phyloP scores from a whole-genome alignment of 2,113 vertebrate genomes.

The Odocoileus hemionus region DNA sequence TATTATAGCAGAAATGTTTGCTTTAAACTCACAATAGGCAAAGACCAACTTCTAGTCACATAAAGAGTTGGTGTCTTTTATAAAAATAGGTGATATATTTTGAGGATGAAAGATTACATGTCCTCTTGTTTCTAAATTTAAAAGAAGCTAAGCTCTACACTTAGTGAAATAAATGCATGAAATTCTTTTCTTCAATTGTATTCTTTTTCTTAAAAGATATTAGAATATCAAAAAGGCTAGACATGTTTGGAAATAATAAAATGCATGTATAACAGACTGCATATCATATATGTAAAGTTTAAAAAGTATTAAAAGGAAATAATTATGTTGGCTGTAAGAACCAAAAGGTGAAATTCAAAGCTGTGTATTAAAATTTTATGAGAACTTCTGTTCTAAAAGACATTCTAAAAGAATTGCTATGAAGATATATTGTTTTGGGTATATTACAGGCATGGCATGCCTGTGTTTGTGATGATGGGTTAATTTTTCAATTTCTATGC shows the following conservation, averaged over 20 bases:
- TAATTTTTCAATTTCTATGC: neutral
- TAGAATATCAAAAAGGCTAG: neutral
- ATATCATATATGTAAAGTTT: neutral
- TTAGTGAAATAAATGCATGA: neutral
- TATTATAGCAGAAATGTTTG: neutral
- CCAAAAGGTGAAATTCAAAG: neutral
- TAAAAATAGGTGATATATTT: neutral
- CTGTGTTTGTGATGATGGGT: neutral
- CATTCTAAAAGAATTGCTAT: neutral
- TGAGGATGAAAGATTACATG: conserved; percentile 1
- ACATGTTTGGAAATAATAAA: neutral
- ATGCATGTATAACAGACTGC: neutral
- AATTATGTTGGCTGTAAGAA: neutral
- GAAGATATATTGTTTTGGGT: neutral
- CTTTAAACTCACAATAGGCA: neutral
- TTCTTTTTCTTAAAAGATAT: neutral
- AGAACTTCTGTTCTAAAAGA: neutral
- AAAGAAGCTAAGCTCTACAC: neutral
- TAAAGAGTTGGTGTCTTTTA: neutral
- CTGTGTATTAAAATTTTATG: neutral
- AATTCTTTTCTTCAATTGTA: neutral
- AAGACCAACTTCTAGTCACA: neutral
- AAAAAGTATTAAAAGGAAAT: neutral
- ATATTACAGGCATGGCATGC: neutral
- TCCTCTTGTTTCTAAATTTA: neutral